Conservation (phyloP, 2,113 vertebrate species). For the Spermophilus dauricus region DNA sequence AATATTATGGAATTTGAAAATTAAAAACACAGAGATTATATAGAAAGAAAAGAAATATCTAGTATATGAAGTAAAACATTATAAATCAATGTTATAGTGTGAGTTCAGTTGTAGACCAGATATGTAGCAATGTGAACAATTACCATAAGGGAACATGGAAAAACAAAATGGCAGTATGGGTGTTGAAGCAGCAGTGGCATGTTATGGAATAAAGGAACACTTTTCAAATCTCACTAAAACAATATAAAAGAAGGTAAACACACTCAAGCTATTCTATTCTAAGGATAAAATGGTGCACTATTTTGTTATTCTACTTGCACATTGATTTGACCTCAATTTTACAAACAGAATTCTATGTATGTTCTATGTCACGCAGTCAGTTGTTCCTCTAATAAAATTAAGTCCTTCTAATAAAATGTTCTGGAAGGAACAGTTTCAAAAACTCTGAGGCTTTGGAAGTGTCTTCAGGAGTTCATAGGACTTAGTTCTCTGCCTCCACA, state of each 20-base stretch:
- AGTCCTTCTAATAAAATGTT: neutral
- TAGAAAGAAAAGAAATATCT: slow-evolving; percentile 5
- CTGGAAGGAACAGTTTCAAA: neutral
- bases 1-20: slow-evolving; percentile 34
- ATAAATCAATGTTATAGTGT: neutral
- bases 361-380: neutral
- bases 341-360: neutral
- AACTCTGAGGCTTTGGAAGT: neutral
- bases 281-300: neutral
- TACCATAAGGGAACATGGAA: neutral
- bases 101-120: neutral
- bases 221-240: neutral
- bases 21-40: neutral
- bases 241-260: neutral
- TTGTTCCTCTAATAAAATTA: slow-evolving; percentile 2
- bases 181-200: neutral
- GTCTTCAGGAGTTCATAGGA: neutral
- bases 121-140: neutral
- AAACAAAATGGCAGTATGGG: neutral
- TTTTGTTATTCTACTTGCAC: neutral
- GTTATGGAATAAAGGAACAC: neutral
- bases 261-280: neutral
- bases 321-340: neutral
- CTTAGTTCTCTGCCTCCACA: neutral
- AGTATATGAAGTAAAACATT: neutral